A percentile compares a stretch with the other conserved stretches of the same genome.
Evolutionary conservation across 1,140 invertebrate genomes (phyloP).

Genomic region (Venturia canescens): DNA sequence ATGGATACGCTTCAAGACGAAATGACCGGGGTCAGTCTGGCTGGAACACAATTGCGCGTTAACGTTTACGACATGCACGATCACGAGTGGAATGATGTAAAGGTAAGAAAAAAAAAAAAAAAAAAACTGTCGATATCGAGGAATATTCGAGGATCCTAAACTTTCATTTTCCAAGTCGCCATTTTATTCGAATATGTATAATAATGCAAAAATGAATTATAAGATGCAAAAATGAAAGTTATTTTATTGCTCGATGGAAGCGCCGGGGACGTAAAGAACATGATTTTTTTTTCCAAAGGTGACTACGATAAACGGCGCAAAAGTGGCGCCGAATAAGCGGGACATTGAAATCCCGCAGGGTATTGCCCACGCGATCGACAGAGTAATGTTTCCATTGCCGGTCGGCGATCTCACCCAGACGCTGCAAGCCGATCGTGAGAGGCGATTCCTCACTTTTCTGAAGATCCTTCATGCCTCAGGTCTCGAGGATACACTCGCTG

Average conservation of each 20-base stretch:
- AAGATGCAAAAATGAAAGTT: too few relatives aligned
- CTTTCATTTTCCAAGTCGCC: not conserved
- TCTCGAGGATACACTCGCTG: conserved; percentile 84
- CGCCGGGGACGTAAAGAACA: not conserved
- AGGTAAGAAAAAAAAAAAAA: conserved; percentile 77
- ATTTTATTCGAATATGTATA: conserved; percentile 16
- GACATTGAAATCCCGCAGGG: conserved; percentile 90
- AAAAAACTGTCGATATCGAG: not conserved
- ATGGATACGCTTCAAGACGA: conserved; percentile 87
- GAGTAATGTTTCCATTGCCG: conserved; percentile 91
- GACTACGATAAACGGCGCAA: conserved; percentile 90
- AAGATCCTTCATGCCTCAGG: conserved; percentile 86
- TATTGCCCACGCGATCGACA: conserved; percentile 90
- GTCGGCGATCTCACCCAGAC: conserved; percentile 90
- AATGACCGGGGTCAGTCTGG: conserved; percentile 91
- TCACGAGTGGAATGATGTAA: conserved; percentile 90
- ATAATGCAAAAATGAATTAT: not conserved
- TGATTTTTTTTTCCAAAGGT: conserved; percentile 75
- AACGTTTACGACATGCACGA: conserved; percentile 92
- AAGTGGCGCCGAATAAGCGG: conserved; percentile 86
- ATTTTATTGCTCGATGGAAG: too few relatives aligned
- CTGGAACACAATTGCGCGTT: conserved; percentile 88
- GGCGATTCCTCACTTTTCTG: conserved; percentile 87
- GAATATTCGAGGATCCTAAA: conserved; percentile 14
- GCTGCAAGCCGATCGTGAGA: conserved; percentile 87